Percentiles rank a stretch among this genome's conserved stretches.
Evolutionary conservation across 2,888 invertebrate species (phyloP).

Genomic region (Tetranychus truncatus): DNA sequence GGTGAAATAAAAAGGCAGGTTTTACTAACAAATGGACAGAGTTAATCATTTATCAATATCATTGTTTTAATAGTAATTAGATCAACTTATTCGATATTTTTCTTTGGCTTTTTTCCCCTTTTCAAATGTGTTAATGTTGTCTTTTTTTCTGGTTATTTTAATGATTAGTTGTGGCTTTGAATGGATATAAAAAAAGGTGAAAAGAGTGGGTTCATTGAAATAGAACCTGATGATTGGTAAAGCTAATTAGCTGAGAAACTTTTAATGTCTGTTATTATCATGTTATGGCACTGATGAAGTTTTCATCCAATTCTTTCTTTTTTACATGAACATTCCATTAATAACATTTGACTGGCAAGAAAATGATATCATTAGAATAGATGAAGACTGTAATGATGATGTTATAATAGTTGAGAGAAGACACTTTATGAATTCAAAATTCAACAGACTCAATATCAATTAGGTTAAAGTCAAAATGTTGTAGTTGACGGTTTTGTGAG

Average conservation of each 20-base stretch:
- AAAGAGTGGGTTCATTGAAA: neutral
- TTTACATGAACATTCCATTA: neutral
- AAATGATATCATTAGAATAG: neutral
- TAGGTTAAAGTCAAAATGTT: neutral
- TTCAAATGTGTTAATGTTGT: too few species aligned
- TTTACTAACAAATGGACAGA: too few species aligned
- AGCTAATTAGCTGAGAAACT: neutral
- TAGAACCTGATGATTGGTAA: neutral
- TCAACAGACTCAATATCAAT: neutral
- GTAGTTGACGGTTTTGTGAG: neutral
- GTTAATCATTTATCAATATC: too few species aligned
- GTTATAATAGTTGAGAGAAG: neutral
- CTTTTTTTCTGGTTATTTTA: too few species aligned
- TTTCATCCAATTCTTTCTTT: neutral
- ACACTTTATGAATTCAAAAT: neutral
- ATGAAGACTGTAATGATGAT: neutral
- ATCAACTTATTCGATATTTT: too few species aligned
- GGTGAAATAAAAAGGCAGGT: too few species aligned
- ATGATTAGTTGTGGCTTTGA: too few species aligned
- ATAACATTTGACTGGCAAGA: neutral
- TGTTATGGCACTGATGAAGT: neutral
- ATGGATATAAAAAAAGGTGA: too few species aligned
- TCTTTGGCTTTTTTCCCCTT: too few species aligned
- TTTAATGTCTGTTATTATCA: neutral
- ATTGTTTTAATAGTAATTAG: too few species aligned